Conservation (phyloP, 64 coral and sea anemone genomes). For the Actinia tenebrosa region DNA sequence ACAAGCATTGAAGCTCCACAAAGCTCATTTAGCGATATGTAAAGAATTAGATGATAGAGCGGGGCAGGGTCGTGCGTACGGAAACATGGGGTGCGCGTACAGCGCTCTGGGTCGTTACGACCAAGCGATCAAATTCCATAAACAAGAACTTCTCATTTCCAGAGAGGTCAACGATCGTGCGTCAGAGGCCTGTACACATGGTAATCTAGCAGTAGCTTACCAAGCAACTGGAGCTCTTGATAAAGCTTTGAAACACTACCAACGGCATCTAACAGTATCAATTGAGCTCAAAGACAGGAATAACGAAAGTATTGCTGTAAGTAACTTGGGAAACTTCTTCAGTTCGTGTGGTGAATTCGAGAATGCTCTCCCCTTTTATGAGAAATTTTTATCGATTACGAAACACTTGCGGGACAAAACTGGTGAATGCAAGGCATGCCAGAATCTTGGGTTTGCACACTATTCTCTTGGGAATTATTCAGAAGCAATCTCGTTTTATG, state of each 20-base stretch:
- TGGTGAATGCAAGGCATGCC: constrained; percentile 90
- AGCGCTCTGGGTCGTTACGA: constrained; percentile 81
- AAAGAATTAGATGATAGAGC: constrained; percentile 89
- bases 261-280: constrained; percentile 81
- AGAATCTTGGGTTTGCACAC: constrained; percentile 92
- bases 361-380: constrained; percentile 78
- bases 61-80: constrained; percentile 92
- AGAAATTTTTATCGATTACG: constrained; percentile 71
- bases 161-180: constrained; percentile 90
- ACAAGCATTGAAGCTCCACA: constrained; percentile 88
- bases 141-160: constrained; percentile 92
- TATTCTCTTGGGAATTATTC: constrained; percentile 83
- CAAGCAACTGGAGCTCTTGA: constrained; percentile 84
- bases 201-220: constrained; percentile 95
- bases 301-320: constrained; percentile 78
- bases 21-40: constrained; percentile 84
- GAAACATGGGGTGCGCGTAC: constrained; percentile 99
- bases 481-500: constrained; percentile 66
- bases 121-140: constrained; percentile 99
- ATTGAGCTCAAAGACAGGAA: constrained; percentile 64
- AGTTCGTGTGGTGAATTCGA: constrained; percentile 91
- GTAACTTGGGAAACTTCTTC: constrained; percentile 92
- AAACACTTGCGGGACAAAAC: constrained; percentile 53
- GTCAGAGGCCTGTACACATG: constrained; percentile 90
- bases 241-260: constrained; percentile 91